These are phyloP conservation scores for Globicephala melas DNA, from an alignment of 2,113 vertebrate genomes.

Conservation along the genomic window DNA sequence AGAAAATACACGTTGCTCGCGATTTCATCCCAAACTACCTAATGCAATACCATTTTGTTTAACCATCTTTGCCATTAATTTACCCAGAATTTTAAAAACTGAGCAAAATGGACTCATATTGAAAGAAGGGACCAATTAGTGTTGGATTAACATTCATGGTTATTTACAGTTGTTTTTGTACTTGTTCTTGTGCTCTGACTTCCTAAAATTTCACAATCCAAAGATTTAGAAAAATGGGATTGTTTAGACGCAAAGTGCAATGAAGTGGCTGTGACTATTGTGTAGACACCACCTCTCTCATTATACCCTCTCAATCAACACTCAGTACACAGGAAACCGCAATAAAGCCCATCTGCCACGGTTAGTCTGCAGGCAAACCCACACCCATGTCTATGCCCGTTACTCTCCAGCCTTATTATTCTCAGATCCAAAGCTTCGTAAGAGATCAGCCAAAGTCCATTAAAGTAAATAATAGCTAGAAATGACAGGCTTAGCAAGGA, in stretches of 20 bases:
- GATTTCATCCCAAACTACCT: neutral
- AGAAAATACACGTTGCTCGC: slow-evolving; percentile 21
- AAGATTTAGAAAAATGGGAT: slow-evolving; percentile 93
- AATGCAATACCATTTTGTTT: slow-evolving; percentile 57
- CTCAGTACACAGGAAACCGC: slow-evolving; percentile 98
- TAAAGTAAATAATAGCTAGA: slow-evolving; percentile 99
- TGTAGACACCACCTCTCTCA: slow-evolving; percentile 99
- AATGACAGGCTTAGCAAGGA: slow-evolving; percentile 99
- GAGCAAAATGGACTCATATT: slow-evolving; percentile 91
- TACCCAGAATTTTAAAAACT: slow-evolving; percentile 78
- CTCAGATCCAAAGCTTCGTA: slow-evolving; percentile 99
- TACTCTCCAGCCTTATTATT: slow-evolving; percentile 99
- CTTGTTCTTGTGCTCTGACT: slow-evolving; percentile 98
- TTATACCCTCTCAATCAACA: slow-evolving; percentile 99
- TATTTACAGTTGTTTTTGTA: slow-evolving; percentile 99
- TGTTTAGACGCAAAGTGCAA: slow-evolving; percentile 99
- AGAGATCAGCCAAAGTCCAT: slow-evolving; percentile 99
- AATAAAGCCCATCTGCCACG: slow-evolving; percentile 99
- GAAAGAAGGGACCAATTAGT: slow-evolving; percentile 98
- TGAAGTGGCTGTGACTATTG: slow-evolving; percentile 98
- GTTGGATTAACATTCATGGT: slow-evolving; percentile 99
- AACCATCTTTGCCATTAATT: slow-evolving; percentile 82
- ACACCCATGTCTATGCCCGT: slow-evolving; percentile 94
- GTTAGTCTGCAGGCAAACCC: slow-evolving; percentile 99
- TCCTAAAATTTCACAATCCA: slow-evolving; percentile 93